Evolutionary conservation across 2,797 vertebrate species (phyloP).

Genomic region (Calcarius lapponicus): DNA sequence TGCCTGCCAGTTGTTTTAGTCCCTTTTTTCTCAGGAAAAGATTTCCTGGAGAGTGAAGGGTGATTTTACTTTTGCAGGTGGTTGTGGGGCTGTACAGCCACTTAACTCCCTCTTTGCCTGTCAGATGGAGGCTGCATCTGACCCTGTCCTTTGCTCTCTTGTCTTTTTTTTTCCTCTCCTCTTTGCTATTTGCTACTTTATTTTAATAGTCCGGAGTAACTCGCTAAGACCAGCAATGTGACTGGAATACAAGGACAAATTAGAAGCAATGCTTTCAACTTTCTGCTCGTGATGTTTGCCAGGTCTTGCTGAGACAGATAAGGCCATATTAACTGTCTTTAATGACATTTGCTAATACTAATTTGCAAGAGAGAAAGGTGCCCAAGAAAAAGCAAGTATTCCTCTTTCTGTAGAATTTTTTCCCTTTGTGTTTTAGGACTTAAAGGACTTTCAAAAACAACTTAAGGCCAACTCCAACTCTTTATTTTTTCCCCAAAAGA

Average conservation of each 20-base stretch:
- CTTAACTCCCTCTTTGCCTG: background rate
- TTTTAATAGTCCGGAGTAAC: slow-evolving; percentile 20
- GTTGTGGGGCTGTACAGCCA: rapidly evolving
- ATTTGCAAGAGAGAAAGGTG: slow-evolving; percentile 1
- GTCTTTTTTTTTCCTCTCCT: background rate
- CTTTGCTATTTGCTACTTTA: slow-evolving; percentile 18
- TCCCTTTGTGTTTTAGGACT: background rate
- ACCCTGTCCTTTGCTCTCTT: background rate
- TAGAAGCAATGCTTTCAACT: slow-evolving; percentile 6
- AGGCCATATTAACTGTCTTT: background rate
- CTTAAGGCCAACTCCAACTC: background rate
- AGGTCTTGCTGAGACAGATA: slow-evolving; percentile 10
- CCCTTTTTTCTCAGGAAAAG: background rate
- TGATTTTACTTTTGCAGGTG: background rate
- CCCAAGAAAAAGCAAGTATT: background rate
- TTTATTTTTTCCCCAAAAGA: background rate
- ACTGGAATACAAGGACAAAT: slow-evolving; percentile 27
- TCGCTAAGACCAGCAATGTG: background rate
- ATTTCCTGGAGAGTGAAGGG: background rate
- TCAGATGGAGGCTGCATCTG: background rate
- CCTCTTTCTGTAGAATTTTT: background rate
- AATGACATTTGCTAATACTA: background rate
- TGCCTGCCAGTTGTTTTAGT: background rate
- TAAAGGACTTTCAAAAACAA: background rate
- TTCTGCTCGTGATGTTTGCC: background rate